These are phyloP conservation scores for Alethe diademata DNA, from an alignment of 2,113 vertebrate species.

Conservation along the genomic window DNA sequence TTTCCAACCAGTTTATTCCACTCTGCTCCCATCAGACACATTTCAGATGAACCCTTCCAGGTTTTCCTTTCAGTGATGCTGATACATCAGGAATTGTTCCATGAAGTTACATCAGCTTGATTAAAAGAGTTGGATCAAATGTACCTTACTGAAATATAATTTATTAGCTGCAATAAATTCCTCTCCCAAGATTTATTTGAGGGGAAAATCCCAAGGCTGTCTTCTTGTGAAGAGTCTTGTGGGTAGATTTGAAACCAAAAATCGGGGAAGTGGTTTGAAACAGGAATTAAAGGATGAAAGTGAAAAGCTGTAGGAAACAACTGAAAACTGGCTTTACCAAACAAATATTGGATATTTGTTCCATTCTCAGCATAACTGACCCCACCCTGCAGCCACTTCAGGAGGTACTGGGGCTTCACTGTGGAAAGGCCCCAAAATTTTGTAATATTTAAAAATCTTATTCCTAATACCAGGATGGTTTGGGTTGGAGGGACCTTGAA, in stretches of 20 bases:
- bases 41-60: not conserved
- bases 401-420: not conserved
- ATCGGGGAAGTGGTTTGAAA: not conserved
- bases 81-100: not conserved
- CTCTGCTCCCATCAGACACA: not conserved
- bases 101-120: not conserved
- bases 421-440: accelerated
- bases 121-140: not conserved
- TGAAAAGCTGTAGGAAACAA: not conserved
- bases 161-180: not conserved
- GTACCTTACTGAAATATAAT: not conserved
- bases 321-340: not conserved
- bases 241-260: not conserved
- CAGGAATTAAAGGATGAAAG: not conserved
- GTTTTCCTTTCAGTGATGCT: not conserved
- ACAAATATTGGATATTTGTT: not conserved
- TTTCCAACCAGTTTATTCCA: not conserved
- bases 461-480: not conserved
- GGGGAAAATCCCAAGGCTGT: not conserved
- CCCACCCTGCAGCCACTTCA: accelerated
- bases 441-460: not conserved
- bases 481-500: not conserved
- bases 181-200: not conserved
- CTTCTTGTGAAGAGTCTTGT: not conserved
- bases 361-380: too few relatives aligned